Base-by-base conservation (phyloP, 2,888 invertebrate species). In the Ormyrus thymus region DNA sequence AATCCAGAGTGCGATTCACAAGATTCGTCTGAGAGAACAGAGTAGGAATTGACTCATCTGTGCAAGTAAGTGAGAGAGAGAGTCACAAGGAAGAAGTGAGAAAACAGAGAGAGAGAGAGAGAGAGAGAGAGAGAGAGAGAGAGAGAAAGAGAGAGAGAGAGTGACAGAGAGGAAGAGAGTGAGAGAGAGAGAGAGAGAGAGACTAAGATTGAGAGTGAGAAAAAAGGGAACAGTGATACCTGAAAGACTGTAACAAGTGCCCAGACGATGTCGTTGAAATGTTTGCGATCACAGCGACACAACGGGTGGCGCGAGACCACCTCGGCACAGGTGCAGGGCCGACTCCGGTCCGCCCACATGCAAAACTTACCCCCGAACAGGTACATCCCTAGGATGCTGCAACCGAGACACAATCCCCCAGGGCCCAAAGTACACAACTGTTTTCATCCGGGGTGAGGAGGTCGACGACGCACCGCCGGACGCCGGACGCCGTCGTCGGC, bases 321-420 rank as follows among this genome's bases (percentile, higher is more conserved):
- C 93, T 97, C 96, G 90, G 94, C 94, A 93, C 98, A 98, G 91
- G 95, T 95, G 93, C 98, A 98, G 92, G 96, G 96, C 91, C 95
- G 91, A 86, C 91, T 94, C 92, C 94, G 94, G 92, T 97, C 96
- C 92, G 94, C 94, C 94, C 95, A 96, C 95, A 97, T 97, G 96
- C 98, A 98, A 97, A 98, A 98, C 95, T 97, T 97, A 95, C 98
- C 97, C 93, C 98, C 98, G 94, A 98, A 98, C 93, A 98, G 96
- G 94, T 97, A 97, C 97, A 98, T 98, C 93, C 98, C 98, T 94
- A 98, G 96, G 93, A 97, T 97, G 95, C 98, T 98, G 96, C 92
- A 92, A 92, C 87, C 90, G 89, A 90, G 87, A 90, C 87, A 87
- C 88, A 78, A 81, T 77, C 66, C 81, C 81, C 89, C 84, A 84